Evolutionary conservation across 2,797 vertebrate genomes (phyloP).

Genomic region (Leptatherina wallacei): DNA sequence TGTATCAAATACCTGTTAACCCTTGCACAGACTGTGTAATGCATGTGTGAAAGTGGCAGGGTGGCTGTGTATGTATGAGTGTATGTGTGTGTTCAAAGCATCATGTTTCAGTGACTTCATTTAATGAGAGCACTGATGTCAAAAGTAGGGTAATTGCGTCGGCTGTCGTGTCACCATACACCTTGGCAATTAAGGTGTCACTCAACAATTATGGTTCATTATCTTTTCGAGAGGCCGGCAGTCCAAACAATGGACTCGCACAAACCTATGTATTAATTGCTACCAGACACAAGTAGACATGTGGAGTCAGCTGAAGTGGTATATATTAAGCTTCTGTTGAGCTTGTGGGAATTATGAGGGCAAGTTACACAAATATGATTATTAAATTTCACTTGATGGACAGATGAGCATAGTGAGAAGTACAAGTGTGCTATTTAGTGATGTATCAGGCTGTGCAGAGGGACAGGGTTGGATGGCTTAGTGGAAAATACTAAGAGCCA

Average conservation of each 20-base stretch:
- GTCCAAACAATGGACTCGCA: slow-evolving; percentile 75
- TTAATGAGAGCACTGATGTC: slow-evolving; percentile 77
- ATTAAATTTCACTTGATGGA: slow-evolving; percentile 68
- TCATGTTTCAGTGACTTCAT: slow-evolving; percentile 79
- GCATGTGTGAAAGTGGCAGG: slow-evolving; percentile 21
- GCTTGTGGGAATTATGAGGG: slow-evolving; percentile 57
- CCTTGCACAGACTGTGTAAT: background rate
- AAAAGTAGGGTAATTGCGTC: slow-evolving; percentile 76
- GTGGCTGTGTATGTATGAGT: slow-evolving; percentile 22
- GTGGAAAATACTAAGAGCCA: slow-evolving; percentile 62
- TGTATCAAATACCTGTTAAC: slow-evolving; percentile 8
- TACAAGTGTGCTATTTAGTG: slow-evolving; percentile 58
- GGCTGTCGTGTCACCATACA: slow-evolving; percentile 76
- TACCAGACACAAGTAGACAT: slow-evolving; percentile 73
- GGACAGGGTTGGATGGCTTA: slow-evolving; percentile 46
- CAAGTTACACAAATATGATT: slow-evolving; percentile 72
- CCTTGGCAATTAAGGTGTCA: slow-evolving; percentile 78
- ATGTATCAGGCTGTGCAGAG: slow-evolving; percentile 30
- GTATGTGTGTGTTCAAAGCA: slow-evolving; percentile 36
- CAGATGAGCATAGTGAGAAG: slow-evolving; percentile 65
- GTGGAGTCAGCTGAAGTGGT: slow-evolving; percentile 58
- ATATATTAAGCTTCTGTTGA: slow-evolving; percentile 69
- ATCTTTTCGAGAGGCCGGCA: slow-evolving; percentile 72
- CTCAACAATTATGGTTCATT: slow-evolving; percentile 80
- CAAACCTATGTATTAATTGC: slow-evolving; percentile 77